A percentile compares a stretch with the other conserved stretches of the same genome.
Conservation (phyloP, 2,113 vertebrate genomes). For the Phrynocephalus versicolor region DNA sequence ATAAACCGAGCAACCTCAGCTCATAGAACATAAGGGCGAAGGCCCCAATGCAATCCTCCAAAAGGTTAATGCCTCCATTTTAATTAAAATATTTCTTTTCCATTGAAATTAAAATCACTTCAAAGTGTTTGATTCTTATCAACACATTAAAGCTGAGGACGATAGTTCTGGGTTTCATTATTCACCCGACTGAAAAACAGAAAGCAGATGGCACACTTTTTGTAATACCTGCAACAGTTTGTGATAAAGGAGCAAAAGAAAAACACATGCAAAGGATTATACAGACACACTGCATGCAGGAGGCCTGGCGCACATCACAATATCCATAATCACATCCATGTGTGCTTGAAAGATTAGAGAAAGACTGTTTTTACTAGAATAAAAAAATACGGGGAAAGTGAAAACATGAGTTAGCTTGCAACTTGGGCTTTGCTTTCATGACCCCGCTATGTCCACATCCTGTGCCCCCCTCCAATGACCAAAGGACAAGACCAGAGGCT, state of each 20-base stretch:
- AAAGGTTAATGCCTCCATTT: not conserved
- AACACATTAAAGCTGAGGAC: slow-evolving; percentile 21
- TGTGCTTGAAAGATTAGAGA: not conserved
- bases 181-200: not conserved
- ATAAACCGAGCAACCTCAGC: no score
- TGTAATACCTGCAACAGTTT: not conserved
- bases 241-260: not conserved
- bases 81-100: not conserved
- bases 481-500: accelerated
- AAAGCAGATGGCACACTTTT: not conserved
- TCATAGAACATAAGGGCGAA: not conserved
- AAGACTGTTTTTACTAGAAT: not conserved
- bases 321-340: slow-evolving; percentile 20
- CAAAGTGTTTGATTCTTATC: slow-evolving; percentile 12
- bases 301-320: slow-evolving; percentile 19
- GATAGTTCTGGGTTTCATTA: not conserved
- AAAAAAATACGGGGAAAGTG: not conserved
- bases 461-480: not conserved
- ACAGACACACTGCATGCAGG: not conserved
- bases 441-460: not conserved
- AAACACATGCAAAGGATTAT: slow-evolving; percentile 19
- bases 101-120: not conserved
- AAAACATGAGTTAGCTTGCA: not conserved
- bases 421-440: not conserved
- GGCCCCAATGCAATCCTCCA: not conserved